phyloP scores from a whole-genome alignment of 1,140 invertebrate species.

The Drosophila novamexicana region DNA sequence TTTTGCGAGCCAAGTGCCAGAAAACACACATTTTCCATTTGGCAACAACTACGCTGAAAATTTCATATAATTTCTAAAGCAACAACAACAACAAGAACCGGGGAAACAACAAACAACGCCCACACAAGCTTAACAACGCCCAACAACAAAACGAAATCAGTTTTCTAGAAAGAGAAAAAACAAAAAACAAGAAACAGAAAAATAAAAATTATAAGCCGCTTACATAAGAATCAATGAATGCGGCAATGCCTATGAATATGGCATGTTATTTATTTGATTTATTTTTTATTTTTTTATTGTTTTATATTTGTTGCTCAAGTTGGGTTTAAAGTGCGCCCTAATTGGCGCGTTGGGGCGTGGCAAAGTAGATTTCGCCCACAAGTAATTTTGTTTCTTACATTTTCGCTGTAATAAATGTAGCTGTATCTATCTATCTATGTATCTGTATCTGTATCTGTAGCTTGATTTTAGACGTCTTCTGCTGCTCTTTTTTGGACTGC shows the following conservation, averaged over 20 bases:
- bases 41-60: conserved; percentile 24
- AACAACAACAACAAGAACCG: background rate
- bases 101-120: conserved; percentile 16
- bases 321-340: conserved; percentile 21
- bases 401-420: background rate
- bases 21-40: conserved; percentile 72
- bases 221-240: conserved; percentile 32
- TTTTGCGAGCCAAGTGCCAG: conserved; percentile 57
- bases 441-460: background rate
- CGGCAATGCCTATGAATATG: conserved; percentile 17
- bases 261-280: conserved; percentile 28
- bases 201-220: conserved; percentile 22
- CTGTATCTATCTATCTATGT: background rate
- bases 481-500: conserved; percentile 6
- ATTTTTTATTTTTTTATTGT: conserved; percentile 3
- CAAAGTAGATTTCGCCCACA: background rate
- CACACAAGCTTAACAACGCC: conserved; percentile 24
- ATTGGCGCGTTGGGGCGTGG: conserved; percentile 27
- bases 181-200: background rate
- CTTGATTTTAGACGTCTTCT: conserved; percentile 4
- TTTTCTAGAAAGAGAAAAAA: conserved; percentile 11
- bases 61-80: conserved; percentile 22
- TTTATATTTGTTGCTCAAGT: conserved; percentile 5
- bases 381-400: background rate
- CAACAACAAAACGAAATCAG: conserved; percentile 24